Base-by-base conservation (phyloP, 1,140 invertebrate genomes). In the Zaprionus tsacasi region DNA sequence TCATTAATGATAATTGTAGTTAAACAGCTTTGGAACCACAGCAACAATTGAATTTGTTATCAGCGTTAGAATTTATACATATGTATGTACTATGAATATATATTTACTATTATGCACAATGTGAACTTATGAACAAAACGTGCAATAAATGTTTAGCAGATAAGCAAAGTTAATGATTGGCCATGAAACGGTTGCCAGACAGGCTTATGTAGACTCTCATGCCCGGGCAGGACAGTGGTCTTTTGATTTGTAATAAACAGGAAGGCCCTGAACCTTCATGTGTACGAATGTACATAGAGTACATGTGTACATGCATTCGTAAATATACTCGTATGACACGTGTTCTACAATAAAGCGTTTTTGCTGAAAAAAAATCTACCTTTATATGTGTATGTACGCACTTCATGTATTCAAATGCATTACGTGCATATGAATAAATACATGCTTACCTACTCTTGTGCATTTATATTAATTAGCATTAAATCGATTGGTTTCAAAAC, bases 141-240 rank as follows among this genome's bases (percentile, higher is more conserved):
- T 45, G n/a, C n/a, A 45, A 45, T 45, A 45, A 15, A 45, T 45
- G n/a, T 45, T 15, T 45, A 45, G 40, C 40, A 15, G 40, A 45
- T 45, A 45, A 45, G n/a, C 40, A 15, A 43, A 45, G n/a, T 40
- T 2, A 40, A 30, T 6, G 27, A 30, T 30, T 45, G 40, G 7
- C 40, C 40, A 45, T 45, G 40, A 45, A 45, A 45, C 40, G 40
- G 1, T 45, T 45, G 40, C 40, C 2, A 15, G 40, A 45, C 40
- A 45, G n/a, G 40, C 40, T 45, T 45, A 15, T 15, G n/a, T 15
- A 45, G 40, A 15, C 13, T 43, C 40, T 13, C 13, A 40, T n/a
- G 13, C 40, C 6, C n/a, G 6, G 40, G 40, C 6, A 45, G 40
- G 40, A 45, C 40, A 15, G n/a, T n/a, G 40, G n/a, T 45, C 40